Evolutionary conservation across 1,140 invertebrate genomes (phyloP), one percentile per base, ranked within the genome.

Genomic region (Sitobion miscanthi): DNA sequence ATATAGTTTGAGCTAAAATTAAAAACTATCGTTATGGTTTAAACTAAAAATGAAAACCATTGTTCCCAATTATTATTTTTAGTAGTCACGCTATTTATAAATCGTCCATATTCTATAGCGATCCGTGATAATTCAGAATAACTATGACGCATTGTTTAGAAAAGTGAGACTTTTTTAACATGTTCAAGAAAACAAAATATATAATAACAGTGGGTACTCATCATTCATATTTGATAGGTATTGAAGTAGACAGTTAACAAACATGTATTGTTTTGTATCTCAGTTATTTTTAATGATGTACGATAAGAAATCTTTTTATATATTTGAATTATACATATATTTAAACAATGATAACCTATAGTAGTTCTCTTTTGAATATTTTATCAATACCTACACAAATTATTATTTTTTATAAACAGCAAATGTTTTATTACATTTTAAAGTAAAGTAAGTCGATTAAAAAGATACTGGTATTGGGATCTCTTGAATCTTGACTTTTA

Each of bases 261-360:
- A 88, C 47, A 21, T n/a, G 86, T 21, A 35, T 88, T 21, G 30
- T 88, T 35, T 35, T 17, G 20, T 45, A n/a, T 42, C 8, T 38
- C 47, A 23, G 83, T 45, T 86, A 86, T 25, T 86, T 86, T 86
- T 45, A 86, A 86, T 86, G 83, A 86, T 86, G 42, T 30, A 86
- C 25, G 25, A 45, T 47, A 86, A 86, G 23, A 47, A 47, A 35
- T 88, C 20, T 35, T 52, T 88, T 49, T 49, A 6, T 21, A 35
- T n/a, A 14, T 88, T 88, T 88, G 47, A 52, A 21, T 49, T 88
- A 35, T 88, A 52, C 8, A 54, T 8, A 49, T 21, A n/a, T 52
- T 88, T 38, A 21, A 87, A 38, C 9, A 52, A 52, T n/a, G 17
- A 88, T 52, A 45, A 45, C 8, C 25, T 42, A 38, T 17, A 23